These are phyloP conservation scores for Lampris megalopsis DNA, from an alignment of 2,113 vertebrate genomes.

Conservation along the genomic window DNA sequence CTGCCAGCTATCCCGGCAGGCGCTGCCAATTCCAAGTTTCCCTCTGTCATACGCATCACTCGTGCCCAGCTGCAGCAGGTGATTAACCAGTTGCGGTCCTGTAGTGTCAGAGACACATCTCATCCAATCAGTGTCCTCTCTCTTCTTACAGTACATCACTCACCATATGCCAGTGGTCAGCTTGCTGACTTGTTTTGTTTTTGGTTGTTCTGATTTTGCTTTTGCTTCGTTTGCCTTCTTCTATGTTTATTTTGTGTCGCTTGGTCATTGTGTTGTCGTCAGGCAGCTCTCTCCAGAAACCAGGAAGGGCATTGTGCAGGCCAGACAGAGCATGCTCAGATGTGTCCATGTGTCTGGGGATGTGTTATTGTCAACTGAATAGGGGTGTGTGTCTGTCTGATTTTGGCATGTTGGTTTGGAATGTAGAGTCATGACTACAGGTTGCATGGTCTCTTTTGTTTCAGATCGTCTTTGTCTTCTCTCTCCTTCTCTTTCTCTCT, in stretches of 20 bases:
- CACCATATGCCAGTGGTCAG: constrained; percentile 18
- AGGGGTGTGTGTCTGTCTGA: constrained; percentile 68
- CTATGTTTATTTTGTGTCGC: constrained; percentile 17
- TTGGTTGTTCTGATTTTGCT: constrained; percentile 47
- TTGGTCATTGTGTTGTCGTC: constrained; percentile 57
- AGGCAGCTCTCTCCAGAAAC: constrained; percentile 64
- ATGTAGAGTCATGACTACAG: constrained; percentile 78
- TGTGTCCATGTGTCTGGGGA: constrained; percentile 58
- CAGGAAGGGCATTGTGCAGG: constrained; percentile 62
- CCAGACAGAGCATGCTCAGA: constrained; percentile 76
- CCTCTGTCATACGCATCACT: constrained; percentile 93
- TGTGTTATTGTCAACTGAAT: constrained; percentile 69
- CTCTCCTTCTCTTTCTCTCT: constrained; percentile 78
- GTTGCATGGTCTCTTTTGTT: constrained; percentile 80
- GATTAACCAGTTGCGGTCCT: constrained; percentile 74
- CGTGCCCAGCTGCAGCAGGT: constrained; percentile 94
- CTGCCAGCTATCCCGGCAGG: constrained; percentile 89
- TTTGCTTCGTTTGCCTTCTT: constrained; percentile 47
- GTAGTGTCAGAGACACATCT: background rate
- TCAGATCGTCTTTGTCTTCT: constrained; percentile 82
- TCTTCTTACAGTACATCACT: constrained; percentile 32
- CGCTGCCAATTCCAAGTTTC: constrained; percentile 86
- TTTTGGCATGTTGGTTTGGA: constrained; percentile 75
- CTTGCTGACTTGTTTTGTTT: constrained; percentile 29
- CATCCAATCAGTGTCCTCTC: constrained; percentile 33